Percentiles rank a stretch among this genome's conserved stretches.
Conservation (phyloP, 64 coral and sea anemone genomes). For the Dendrophyllia cribrosa region DNA sequence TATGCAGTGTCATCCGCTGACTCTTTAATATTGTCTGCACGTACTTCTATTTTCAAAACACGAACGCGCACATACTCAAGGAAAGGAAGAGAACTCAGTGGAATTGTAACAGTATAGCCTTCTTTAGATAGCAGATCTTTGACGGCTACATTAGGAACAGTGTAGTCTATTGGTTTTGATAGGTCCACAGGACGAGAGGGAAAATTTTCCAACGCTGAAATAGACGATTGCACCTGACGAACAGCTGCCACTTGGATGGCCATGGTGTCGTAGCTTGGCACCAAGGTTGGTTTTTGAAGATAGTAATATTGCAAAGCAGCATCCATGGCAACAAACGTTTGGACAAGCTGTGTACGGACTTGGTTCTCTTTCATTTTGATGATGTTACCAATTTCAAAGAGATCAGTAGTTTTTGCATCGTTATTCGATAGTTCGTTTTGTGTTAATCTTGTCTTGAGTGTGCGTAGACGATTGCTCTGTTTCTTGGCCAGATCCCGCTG, state of each 20-base stretch:
- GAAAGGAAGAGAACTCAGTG: conserved; percentile 57
- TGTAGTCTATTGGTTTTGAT: conserved; percentile 3
- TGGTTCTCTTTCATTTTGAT: conserved; percentile 67
- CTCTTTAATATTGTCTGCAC: conserved; percentile 36
- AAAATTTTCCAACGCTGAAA: conserved; percentile 51
- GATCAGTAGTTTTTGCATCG: conserved; percentile 47
- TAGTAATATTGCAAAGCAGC: conserved; percentile 49
- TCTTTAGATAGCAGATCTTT: conserved; percentile 31
- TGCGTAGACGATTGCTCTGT: conserved; percentile 43
- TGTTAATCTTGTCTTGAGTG: conserved; percentile 39
- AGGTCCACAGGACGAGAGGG: conserved; percentile 33
- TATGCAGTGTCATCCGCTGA: conserved; percentile 43
- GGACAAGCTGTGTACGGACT: conserved; percentile 54
- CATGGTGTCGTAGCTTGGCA: conserved; percentile 39
- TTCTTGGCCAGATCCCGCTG: conserved; percentile 50
- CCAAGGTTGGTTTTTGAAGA: conserved; percentile 35
- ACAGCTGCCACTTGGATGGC: conserved; percentile 42
- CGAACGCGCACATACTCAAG: conserved; percentile 53
- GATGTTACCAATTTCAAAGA: conserved; percentile 61
- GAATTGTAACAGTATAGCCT: conserved; percentile 23
- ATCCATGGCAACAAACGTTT: conserved; percentile 58
- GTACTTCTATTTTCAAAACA: conserved; percentile 54
- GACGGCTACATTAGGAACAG: conserved; percentile 6
- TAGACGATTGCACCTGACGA: conserved; percentile 34
- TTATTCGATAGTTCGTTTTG: conserved; percentile 29